These are phyloP conservation scores for Neoaliturus tenellus DNA, from an alignment of 2,888 invertebrate species.

Conservation along the genomic window DNA sequence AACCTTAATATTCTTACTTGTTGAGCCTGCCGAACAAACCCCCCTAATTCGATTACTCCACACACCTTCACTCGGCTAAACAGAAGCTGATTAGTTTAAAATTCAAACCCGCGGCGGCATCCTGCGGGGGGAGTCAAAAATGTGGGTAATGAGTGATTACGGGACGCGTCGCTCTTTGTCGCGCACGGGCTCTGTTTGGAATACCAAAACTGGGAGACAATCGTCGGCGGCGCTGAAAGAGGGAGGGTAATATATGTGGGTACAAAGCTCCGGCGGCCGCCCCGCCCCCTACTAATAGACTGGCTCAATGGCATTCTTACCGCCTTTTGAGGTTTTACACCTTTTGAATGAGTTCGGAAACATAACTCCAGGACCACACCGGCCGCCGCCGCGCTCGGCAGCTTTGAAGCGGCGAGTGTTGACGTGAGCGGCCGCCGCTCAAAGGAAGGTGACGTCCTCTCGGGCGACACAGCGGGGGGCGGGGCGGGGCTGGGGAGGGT, in stretches of 20 bases:
- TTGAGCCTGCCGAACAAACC: no score
- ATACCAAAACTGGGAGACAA: slow-evolving; percentile 38
- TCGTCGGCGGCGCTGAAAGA: slow-evolving; percentile 42
- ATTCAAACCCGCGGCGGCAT: neutral
- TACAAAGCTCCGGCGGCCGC: slow-evolving; percentile 40
- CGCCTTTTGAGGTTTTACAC: slow-evolving; percentile 53
- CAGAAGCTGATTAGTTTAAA: slow-evolving; percentile 20
- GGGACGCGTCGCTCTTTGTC: neutral
- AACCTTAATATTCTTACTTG: no score
- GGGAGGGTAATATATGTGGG: slow-evolving; percentile 34
- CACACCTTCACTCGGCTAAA: neutral
- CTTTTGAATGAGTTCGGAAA: slow-evolving; percentile 54
- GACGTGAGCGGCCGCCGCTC: no score
- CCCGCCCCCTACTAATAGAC: slow-evolving; percentile 53
- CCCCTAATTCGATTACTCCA: neutral
- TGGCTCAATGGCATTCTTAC: slow-evolving; percentile 52
- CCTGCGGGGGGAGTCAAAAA: neutral
- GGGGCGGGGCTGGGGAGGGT: no score
- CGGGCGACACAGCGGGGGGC: no score
- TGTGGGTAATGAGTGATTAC: slow-evolving; percentile 17
- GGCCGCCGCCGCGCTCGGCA: neutral
- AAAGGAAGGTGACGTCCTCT: no score
- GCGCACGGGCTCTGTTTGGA: slow-evolving; percentile 32
- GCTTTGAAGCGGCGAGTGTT: slow-evolving; percentile 23
- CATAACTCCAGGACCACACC: slow-evolving; percentile 43